phyloP scores from a whole-genome alignment of 2,888 invertebrate species.

The Cynaeus angustus region DNA sequence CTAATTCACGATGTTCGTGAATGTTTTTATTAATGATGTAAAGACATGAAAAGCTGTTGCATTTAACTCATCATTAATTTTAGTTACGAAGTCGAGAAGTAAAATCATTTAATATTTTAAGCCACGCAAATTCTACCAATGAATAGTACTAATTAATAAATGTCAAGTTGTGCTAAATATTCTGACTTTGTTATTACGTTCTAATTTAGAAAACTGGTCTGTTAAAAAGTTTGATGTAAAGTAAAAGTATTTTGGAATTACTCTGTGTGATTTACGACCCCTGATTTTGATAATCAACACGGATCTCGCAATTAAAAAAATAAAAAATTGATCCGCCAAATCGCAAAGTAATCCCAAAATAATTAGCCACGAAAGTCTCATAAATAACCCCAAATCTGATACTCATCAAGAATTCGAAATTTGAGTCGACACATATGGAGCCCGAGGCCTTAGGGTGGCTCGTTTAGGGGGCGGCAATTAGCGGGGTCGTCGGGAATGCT shows the following conservation, averaged over 20 bases:
- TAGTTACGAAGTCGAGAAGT: conserved; percentile 24
- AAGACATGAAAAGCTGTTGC: conserved; percentile 40
- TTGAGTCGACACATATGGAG: conserved; percentile 57
- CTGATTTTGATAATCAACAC: not conserved
- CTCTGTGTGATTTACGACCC: conserved; percentile 8
- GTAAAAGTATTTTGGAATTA: too few species aligned
- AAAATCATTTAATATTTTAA: conserved; percentile 27
- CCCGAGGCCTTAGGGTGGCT: conserved; percentile 54
- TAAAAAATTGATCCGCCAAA: conserved; percentile 41
- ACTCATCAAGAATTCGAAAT: conserved; percentile 62
- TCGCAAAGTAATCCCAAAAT: conserved; percentile 59
- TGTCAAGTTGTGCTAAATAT: conserved; percentile 29
- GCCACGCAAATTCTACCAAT: conserved; percentile 25
- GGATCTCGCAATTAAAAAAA: conserved; percentile 28
- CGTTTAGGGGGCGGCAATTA: conserved; percentile 72
- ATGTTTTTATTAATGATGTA: conserved; percentile 27
- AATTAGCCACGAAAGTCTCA: conserved; percentile 60
- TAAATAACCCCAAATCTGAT: conserved; percentile 59
- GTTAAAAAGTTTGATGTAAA: conserved; percentile 5
- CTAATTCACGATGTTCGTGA: conserved; percentile 13
- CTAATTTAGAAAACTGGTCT: conserved; percentile 1
- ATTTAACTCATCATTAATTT: conserved; percentile 29
- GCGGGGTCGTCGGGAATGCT: conserved; percentile 68
- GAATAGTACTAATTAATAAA: conserved; percentile 38
- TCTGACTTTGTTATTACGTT: conserved; percentile 6